Base-by-base conservation (phyloP, 2,888 invertebrate species). In the Lasius fuliginosus region DNA sequence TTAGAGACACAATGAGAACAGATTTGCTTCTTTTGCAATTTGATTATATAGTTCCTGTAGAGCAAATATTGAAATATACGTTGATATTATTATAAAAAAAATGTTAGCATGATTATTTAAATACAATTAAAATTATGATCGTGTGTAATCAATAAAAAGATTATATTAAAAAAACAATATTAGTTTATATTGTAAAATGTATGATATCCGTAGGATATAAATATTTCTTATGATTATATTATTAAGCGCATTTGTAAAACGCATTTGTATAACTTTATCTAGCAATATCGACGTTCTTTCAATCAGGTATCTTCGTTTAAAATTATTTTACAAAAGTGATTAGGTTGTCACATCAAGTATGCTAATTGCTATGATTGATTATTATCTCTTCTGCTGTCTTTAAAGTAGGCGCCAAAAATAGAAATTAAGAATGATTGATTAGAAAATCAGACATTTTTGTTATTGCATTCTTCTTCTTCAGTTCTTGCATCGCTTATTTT, bases 381-480 rank as follows among this genome's bases (percentile, higher is more conserved):
- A 56, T 30, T 27, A 30, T 58, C 30, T 33, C 27, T 3, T 53
- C 18, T 53, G 3, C 36, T 40, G 18, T 6, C 15, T 76, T 49
- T n/a, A 23, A 3, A 4, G 3, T 33, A n/a, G 8, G 8, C 15
- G 36, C 4, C n/a, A 77, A 8, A 77, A 2, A 2, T n/a, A 53
- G 36, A 23, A 49, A 65, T 64, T 36, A 36, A 56, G 42, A 58
- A 77, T 69, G 23, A 58, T 23, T 58, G 77, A 77, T 69, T 42
- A 9, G 18, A 58, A 53, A 18, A n/a, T 15, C 8, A 40, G 3
- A 68, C 4, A 30, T 3, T 40, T 23, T 40, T 36, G 36, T 36
- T 36, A 0, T 36, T 36, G 36, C 36, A 36, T 4, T 36, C 36
- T 36, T 4, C 2, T 33, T 36, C 36, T 36, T 5, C 36, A 33